Base-by-base conservation (phyloP, 2,113 vertebrate genomes). In the Channa maculata region DNA sequence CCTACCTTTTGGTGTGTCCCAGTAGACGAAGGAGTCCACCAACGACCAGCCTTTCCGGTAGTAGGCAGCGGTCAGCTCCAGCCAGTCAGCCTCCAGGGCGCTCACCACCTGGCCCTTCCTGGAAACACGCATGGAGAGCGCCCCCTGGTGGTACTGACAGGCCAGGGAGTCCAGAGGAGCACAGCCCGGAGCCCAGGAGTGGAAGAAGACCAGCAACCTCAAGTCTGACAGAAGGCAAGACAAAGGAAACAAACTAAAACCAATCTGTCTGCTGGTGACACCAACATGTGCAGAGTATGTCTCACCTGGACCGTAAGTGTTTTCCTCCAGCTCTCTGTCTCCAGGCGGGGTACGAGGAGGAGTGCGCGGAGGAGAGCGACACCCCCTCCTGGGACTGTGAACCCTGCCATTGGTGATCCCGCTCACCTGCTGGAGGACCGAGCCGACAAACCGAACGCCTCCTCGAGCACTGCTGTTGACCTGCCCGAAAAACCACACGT, bases 11-110 rank as follows among this genome's bases (percentile, higher is more conserved):
- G 95, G 92, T 4, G 94, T 89, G 84, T 98, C 97, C 98, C 98
- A 99, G 92, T 95, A 96, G 14, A 99, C 94, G 66, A 98, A 97
- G 60, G 97, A 97, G 91, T 99, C 98, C 41, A 96, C 94, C 87
- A 99, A 89, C 5, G 97, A 96, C 90, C 97, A 96, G 84, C 98
- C 97, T 90, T 96, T 97, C 67, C 97, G 95, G 63, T 98, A 98
- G 90, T 98, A 97, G 80, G 95, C 94, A 0, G 97, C 95, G 0
- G 97, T 98, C 90, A 98, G 89, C 84, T 98, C 97, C 60, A 99
- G 93, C 98, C 98, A 99, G 77, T 99, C 97, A 5, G 97, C 97
- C 65, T 99, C 98, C 77, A 99, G 90, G 0, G 94, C 92, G 36
- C 95, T 97, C 78, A 99, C 92, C 67, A 96, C 93, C 1, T 96